phyloP scores from a whole-genome alignment of 2,113 vertebrate genomes.

The Ursus arctos region DNA sequence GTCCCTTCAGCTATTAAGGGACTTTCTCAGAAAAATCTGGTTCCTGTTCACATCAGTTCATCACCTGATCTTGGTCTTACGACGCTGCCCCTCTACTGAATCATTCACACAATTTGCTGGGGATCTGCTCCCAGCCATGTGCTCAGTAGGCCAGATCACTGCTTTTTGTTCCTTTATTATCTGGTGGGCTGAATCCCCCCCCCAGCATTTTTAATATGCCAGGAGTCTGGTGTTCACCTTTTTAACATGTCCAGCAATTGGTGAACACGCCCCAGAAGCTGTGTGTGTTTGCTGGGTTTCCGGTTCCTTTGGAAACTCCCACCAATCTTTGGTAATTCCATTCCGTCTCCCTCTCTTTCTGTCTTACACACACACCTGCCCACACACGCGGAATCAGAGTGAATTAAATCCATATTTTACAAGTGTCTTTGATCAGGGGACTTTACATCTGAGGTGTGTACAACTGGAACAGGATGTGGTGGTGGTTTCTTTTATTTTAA shows the following conservation, averaged over 20 bases:
- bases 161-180: neutral
- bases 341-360: neutral
- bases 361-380: no score
- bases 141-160: neutral
- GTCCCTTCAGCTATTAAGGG: neutral
- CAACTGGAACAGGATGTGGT: neutral
- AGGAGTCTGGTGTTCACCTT: neutral
- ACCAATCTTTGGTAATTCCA: neutral
- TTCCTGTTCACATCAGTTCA: neutral
- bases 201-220: neutral
- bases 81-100: neutral
- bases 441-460: neutral
- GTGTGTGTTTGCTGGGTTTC: neutral
- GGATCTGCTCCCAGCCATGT: neutral
- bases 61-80: neutral
- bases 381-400: neutral
- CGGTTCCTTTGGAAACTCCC: neutral
- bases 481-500: conserved; percentile 1
- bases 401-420: conserved; percentile 26
- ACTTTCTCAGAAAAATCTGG: neutral
- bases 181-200: neutral
- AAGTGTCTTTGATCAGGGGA: neutral
- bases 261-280: neutral
- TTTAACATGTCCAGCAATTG: neutral
- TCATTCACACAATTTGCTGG: neutral